Conservation (phyloP, 2,113 vertebrate genomes). For the Terrapene triunguis region DNA sequence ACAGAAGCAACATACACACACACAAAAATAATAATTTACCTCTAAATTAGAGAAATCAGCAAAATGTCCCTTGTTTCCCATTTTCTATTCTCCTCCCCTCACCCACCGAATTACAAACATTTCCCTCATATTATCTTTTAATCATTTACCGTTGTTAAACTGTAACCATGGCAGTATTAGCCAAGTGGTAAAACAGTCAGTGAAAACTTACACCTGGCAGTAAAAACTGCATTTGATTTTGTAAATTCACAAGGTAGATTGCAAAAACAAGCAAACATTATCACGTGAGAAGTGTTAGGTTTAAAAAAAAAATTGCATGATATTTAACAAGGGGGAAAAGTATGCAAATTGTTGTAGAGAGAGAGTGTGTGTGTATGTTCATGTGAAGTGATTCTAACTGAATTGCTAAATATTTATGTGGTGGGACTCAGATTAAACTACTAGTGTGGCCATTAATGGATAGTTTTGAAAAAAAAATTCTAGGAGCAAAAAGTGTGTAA, state of each 20-base stretch:
- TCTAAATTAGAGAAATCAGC: background rate
- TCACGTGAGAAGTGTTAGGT: background rate
- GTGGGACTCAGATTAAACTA: background rate
- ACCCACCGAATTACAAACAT: fast-evolving
- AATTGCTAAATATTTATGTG: background rate
- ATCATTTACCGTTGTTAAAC: background rate
- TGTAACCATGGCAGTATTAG: fast-evolving
- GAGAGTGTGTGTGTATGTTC: background rate
- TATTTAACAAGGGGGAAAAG: background rate
- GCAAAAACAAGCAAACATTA: fast-evolving
- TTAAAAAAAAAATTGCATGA: background rate
- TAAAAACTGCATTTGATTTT: background rate
- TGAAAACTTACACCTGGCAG: background rate
- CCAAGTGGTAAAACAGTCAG: fast-evolving
- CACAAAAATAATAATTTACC: background rate
- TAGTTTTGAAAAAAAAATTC: fast-evolving
- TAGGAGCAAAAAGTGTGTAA: fast-evolving
- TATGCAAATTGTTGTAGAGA: background rate
- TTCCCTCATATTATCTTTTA: background rate
- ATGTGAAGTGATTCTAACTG: background rate
- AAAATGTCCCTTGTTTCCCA: background rate
- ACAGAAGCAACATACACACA: background rate
- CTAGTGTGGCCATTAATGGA: background rate
- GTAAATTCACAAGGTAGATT: background rate
- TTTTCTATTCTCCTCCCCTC: background rate